phyloP scores from a whole-genome alignment of 2,888 invertebrate species.

The Hypomecis atomaria region DNA sequence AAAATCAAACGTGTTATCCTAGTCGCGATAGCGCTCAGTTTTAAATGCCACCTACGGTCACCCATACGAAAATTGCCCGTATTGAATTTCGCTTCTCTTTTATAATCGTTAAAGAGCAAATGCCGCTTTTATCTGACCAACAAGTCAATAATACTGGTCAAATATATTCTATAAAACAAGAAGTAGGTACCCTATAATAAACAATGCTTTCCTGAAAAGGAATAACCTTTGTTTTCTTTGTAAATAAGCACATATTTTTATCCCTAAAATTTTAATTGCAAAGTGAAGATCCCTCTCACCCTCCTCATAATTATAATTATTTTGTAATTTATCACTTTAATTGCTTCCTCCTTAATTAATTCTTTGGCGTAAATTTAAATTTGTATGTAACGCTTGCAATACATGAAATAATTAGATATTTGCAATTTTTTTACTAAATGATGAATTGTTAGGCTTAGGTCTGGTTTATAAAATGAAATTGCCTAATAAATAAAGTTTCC shows the following conservation, averaged over 20 bases:
- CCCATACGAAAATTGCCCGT: no score
- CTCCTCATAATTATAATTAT: constrained; percentile 37
- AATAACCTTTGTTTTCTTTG: neutral
- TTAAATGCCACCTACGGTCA: no score
- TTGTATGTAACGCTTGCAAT: constrained; percentile 3
- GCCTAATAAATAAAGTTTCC: no score
- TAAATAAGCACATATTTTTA: constrained; percentile 16
- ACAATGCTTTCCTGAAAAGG: neutral
- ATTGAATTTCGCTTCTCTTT: no score
- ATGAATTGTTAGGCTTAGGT: no score
- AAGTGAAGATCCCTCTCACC: constrained; percentile 30
- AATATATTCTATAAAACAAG: neutral
- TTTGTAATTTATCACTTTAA: constrained; percentile 39
- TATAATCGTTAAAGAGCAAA: no score
- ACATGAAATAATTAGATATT: neutral
- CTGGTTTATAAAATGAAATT: no score
- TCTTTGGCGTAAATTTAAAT: constrained; percentile 26
- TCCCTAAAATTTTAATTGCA: constrained; percentile 28
- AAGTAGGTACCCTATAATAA: neutral
- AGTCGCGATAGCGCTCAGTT: no score
- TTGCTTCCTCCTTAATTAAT: constrained; percentile 40
- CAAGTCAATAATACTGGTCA: no score
- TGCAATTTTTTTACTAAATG: no score
- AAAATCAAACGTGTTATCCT: no score
- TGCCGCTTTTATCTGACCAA: no score